Conservation (phyloP, 1,140 invertebrate genomes). For the Yoshiicerus persimilis region DNA sequence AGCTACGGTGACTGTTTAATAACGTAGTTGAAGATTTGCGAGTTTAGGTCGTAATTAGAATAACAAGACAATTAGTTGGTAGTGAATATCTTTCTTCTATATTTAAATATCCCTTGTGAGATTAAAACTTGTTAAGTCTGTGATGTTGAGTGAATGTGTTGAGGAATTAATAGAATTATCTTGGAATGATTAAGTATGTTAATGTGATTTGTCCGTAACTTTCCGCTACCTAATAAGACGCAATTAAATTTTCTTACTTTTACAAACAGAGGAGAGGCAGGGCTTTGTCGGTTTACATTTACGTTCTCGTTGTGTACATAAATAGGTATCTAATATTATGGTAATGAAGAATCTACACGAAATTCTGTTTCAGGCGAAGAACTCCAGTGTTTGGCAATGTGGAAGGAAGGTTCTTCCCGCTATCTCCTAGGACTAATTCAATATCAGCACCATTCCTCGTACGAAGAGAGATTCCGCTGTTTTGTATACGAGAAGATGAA, state of each 20-base stretch:
- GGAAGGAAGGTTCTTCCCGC: slow-evolving; percentile 58
- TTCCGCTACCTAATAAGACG: background rate
- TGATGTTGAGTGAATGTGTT: background rate
- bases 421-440: slow-evolving; percentile 57
- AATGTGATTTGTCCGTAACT: background rate
- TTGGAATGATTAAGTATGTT: background rate
- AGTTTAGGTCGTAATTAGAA: no score
- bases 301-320: no score
- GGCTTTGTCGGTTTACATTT: background rate
- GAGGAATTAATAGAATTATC: background rate
- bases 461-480: slow-evolving; percentile 57
- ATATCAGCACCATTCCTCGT: slow-evolving; percentile 53
- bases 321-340: background rate
- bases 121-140: no score
- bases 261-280: background rate
- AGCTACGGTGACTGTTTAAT: no score
- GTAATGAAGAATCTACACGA: background rate
- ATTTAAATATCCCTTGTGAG: no score
- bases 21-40: no score
- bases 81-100: no score
- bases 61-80: no score
- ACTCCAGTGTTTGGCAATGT: slow-evolving; percentile 56
- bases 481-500: slow-evolving; percentile 53
- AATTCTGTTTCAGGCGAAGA: slow-evolving; percentile 54
- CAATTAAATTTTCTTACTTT: background rate